These are phyloP conservation scores for Diarsia dahlii DNA, from an alignment of 2,888 invertebrate species.

Conservation along the genomic window DNA sequence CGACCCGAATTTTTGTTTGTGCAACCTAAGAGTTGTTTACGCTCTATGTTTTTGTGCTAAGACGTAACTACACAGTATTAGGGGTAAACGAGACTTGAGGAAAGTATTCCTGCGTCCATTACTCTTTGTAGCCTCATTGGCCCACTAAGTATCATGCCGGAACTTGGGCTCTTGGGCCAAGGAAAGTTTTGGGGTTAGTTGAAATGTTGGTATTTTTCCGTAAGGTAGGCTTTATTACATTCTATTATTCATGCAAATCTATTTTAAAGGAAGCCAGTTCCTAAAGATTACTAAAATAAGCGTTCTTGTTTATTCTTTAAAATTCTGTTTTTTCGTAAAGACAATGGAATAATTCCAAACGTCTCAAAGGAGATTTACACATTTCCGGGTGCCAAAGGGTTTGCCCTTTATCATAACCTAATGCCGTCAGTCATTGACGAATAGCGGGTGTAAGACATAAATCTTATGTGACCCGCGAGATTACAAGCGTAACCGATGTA, in stretches of 20 bases:
- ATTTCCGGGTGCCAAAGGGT: conserved; percentile 31
- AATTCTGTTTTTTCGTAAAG: not conserved
- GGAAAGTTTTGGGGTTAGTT: not conserved
- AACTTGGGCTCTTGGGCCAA: conserved; percentile 25
- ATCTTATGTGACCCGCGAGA: conserved; percentile 28
- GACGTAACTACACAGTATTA: conserved; percentile 43
- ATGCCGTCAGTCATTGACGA: conserved; percentile 40
- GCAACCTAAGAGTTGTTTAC: conserved; percentile 53
- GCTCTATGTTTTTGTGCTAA: conserved; percentile 54
- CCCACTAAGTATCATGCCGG: conserved; percentile 21
- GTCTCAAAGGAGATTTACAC: conserved; percentile 14
- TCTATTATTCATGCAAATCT: not conserved
- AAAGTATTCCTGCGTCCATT: conserved; percentile 46
- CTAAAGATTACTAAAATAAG: not conserved
- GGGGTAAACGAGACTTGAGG: conserved; percentile 39
- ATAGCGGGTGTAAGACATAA: conserved; percentile 25
- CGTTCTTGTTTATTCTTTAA: not conserved
- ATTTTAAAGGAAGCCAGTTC: not conserved
- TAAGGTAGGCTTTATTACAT: not conserved
- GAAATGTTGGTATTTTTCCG: conserved; percentile 17
- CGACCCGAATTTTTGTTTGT: conserved; percentile 63
- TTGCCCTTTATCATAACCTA: conserved; percentile 23
- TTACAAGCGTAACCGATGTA: conserved; percentile 6
- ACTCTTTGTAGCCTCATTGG: conserved; percentile 46
- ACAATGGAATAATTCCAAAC: not conserved